phyloP scores from a whole-genome alignment of 2,888 invertebrate species.

The Prenolepis imparis region DNA sequence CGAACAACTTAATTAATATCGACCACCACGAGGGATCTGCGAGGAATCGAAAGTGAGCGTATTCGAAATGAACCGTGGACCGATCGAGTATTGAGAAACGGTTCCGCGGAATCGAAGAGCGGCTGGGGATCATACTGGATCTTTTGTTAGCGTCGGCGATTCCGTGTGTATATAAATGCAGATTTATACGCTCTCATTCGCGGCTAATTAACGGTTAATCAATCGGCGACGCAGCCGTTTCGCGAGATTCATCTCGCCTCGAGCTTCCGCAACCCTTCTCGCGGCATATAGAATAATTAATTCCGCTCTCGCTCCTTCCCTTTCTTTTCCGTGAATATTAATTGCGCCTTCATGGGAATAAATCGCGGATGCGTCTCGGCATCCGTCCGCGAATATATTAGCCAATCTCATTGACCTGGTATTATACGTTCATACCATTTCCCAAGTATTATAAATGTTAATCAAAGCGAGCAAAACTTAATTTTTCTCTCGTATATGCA shows the following conservation, averaged over 20 bases:
- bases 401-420: constrained; percentile 29
- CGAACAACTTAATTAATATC: constrained; percentile 46
- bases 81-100: constrained; percentile 66
- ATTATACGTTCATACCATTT: neutral
- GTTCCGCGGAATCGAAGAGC: constrained; percentile 21
- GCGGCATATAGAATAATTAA: constrained; percentile 9
- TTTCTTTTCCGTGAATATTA: constrained; percentile 33
- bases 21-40: neutral
- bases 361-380: constrained; percentile 1
- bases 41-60: constrained; percentile 36
- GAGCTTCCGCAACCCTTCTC: constrained; percentile 20
- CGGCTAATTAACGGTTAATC: constrained; percentile 49
- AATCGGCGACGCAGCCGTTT: neutral
- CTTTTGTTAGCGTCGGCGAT: constrained; percentile 31
- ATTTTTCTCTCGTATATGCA: too few relatives aligned
- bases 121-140: neutral
- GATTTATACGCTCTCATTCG: constrained; percentile 7
- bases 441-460: constrained; percentile 20
- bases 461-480: neutral
- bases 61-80: constrained; percentile 50
- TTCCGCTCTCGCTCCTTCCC: constrained; percentile 10
- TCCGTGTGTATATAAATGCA: neutral
- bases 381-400: neutral
- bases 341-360: constrained; percentile 12
- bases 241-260: constrained; percentile 21